A percentile compares a stretch with the other conserved stretches of the same genome.
Evolutionary conservation across 2,888 invertebrate species (phyloP).

Genomic region (Euzophera pinguis): DNA sequence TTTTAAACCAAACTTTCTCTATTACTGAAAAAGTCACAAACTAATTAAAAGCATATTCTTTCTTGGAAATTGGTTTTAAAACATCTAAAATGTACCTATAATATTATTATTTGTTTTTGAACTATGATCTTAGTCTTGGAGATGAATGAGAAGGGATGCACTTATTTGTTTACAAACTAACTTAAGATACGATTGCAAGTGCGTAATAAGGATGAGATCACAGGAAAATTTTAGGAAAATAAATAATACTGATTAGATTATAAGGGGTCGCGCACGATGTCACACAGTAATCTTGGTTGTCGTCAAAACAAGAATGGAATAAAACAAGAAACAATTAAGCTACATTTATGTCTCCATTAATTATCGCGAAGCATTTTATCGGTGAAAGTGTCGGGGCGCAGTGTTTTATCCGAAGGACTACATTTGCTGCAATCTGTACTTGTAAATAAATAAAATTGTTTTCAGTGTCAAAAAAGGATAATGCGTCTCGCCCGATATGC

Average conservation of each 20-base stretch:
- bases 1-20: too few relatives aligned
- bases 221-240: conserved; percentile 64
- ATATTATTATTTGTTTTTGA: too few relatives aligned
- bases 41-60: too few relatives aligned
- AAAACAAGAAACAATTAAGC: conserved; percentile 59
- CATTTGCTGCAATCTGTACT: not conserved
- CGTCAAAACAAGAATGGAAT: conserved; percentile 65
- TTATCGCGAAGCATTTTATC: conserved; percentile 29
- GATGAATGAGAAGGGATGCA: not conserved
- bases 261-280: conserved; percentile 43
- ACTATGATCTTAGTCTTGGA: not conserved
- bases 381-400: conserved; percentile 19
- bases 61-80: too few relatives aligned
- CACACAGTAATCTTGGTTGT: conserved; percentile 42
- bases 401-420: conserved; percentile 21
- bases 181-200: conserved; percentile 26
- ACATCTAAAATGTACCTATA: too few relatives aligned
- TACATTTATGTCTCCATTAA: conserved; percentile 40
- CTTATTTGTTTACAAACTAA: conserved; percentile 30
- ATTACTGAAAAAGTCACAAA: too few relatives aligned
- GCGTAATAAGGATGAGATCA: conserved; percentile 62
- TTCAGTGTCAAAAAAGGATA: too few relatives aligned
- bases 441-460: too few relatives aligned
- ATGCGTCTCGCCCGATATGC: too few relatives aligned
- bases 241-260: conserved; percentile 59